Base-by-base conservation (phyloP, 2,888 invertebrate species). In the Nemurella pictetii region DNA sequence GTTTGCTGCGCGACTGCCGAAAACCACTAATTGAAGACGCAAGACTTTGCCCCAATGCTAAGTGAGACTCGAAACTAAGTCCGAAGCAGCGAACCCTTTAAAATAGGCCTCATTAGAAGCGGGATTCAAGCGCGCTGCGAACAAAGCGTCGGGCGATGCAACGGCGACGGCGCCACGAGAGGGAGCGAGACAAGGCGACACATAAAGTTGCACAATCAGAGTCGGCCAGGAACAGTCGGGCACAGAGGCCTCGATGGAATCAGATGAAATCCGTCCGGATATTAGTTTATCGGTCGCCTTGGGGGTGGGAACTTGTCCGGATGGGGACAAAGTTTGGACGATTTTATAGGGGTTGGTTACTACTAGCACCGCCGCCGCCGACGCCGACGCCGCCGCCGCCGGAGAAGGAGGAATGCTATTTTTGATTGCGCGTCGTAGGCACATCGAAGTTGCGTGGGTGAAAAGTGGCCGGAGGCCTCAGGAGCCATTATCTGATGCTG, bases 271-370 rank as follows among this genome's bases (percentile, higher is more conserved):
- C 75, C 28, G 80, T 29, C 82, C 84, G 84, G 82, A 84, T 84
- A 84, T 84, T 84, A 81, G 80, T 81, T 81, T 73, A 84, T 84
- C 81, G 82, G 81, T 30, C 29, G 72, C 84, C 81, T 15, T 72
- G 27, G 80, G 77, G 29, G 32, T 26, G 29, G 20, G 84, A 80
- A 32, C 73, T 83, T 30, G 35, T 7, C 32, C 35, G 74, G 26
- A 72, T 29, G 55, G 80, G 80, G 36, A 35, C 32, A 26, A 81
- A 81, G 35, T 81, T 81, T 30, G 75, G 26, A 75, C 27, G 75
- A 9, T 28, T 26, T 28, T 75, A 75, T 28, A 28, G 32, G 80
- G 80, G 80, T 81, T 27, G 55, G 55, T 20, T 29, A 36, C 28
- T 15, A 30, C 25, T 29, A 20, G 55, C 55, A 55, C 55, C 55